Base-by-base conservation (phyloP, 2,797 vertebrate species). In the Borostomias antarcticus region DNA sequence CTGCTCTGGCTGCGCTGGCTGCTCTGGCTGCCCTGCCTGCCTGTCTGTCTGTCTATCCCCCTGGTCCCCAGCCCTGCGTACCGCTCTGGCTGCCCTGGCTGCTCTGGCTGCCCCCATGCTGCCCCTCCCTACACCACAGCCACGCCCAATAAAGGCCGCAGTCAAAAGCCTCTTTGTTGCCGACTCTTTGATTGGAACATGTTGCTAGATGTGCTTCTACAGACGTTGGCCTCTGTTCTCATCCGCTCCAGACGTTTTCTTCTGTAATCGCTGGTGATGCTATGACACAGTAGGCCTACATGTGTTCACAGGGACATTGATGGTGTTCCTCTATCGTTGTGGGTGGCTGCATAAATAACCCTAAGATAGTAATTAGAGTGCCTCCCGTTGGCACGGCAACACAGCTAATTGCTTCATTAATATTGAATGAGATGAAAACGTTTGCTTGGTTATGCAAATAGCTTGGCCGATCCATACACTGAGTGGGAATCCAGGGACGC, bases 371-470 rank as follows among this genome's bases (percentile, higher is more conserved):
- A 4, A 15, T 58, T 23, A 58, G 9, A 33, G 19, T 21, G 21
- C 26, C 25, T 57, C 35, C 52, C 45, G 30, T 11, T 29, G 54
- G 19, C 23, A 5, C 23, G 25, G 26, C 28, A 57, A 26, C 25
- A 32, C 2, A 32, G 43, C 6, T 56, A 48, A 66, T 66, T 45
- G 11, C 50, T 50, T 37, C 17, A 69, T 63, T 37, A 51, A 63
- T 57, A 69, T 63, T 40, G 45, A 62, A 43, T 25, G n/a, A 54
- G 21, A 58, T 62, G 47, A 50, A 62, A 58, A 32, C 65, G 21
- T 28, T 56, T 69, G 37, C 53, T 66, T 58, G 50, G 52, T 66
- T 35, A 62, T 50, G 61, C 67, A 9, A 58, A 11, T 53, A 23
- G 58, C 21, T 21, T 64, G 32, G 33, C 5, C 13, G 57, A 40